Percentiles rank a stretch among this genome's conserved stretches.
Conservation (phyloP, 1,140 invertebrate species). For the Zaprionus ghesquierei region DNA sequence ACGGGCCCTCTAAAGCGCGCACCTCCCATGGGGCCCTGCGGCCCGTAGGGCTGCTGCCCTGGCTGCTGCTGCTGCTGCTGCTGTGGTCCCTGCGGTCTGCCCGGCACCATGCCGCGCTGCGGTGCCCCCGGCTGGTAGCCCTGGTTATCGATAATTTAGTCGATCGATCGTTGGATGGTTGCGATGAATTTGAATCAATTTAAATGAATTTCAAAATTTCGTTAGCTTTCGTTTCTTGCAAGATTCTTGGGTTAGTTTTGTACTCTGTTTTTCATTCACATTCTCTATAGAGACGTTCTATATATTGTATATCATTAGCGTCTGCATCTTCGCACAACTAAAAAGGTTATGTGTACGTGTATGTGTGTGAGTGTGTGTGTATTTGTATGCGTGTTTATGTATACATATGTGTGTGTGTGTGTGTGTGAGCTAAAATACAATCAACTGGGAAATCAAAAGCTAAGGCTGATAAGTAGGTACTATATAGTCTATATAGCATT, state of each 20-base stretch:
- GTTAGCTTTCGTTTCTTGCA: slow-evolving; percentile 47
- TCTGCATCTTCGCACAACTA: slow-evolving; percentile 54
- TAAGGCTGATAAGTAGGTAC: slow-evolving; percentile 45
- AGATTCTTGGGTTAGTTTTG: slow-evolving; percentile 22
- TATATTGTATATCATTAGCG: slow-evolving; percentile 32
- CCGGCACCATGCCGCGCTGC: slow-evolving; percentile 80
- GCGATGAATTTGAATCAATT: slow-evolving; percentile 76
- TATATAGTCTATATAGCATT: not conserved
- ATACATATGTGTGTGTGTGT: slow-evolving; percentile 29
- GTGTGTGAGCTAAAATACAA: slow-evolving; percentile 52
- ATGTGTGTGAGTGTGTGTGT: slow-evolving; percentile 28
- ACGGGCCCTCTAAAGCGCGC: slow-evolving; percentile 72
- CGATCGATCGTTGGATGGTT: slow-evolving; percentile 9
- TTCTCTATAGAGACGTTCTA: slow-evolving; percentile 65
- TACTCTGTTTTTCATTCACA: slow-evolving; percentile 81
- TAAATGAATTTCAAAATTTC: slow-evolving; percentile 77
- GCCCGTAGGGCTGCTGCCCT: slow-evolving; percentile 65
- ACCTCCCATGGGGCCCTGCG: slow-evolving; percentile 62
- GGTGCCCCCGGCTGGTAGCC: slow-evolving; percentile 78
- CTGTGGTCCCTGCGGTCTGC: slow-evolving; percentile 66
- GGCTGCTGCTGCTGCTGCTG: slow-evolving; percentile 78
- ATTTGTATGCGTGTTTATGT: slow-evolving; percentile 25
- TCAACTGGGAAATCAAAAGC: slow-evolving; percentile 54
- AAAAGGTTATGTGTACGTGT: slow-evolving; percentile 42
- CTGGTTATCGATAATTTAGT: slow-evolving; percentile 47